Evolutionary conservation across 2,888 invertebrate genomes (phyloP), one percentile per base, ranked within the genome.

Genomic region (Platycheirus rosarum): DNA sequence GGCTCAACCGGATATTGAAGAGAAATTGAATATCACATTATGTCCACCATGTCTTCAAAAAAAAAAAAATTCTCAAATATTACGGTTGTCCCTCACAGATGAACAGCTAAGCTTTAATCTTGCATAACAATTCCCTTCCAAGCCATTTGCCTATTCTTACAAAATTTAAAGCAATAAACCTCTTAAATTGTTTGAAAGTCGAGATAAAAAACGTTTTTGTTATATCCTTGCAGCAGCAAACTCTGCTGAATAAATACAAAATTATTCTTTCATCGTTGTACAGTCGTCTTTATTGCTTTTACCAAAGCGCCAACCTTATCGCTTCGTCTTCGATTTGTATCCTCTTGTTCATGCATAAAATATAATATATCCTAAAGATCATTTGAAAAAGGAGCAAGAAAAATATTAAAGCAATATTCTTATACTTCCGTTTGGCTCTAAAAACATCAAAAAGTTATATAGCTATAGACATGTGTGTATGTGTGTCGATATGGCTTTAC

Each of bases 281-380:
- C 9, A 44, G 14, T 57, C 40, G 69, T 69, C 57, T 51, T 69
- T 57, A 69, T 73, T 55, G 63, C 42, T 14, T 53, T 18, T 20
- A 42, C 23, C 32, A 5, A 32, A 32, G n/a, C 49, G 42, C 42
- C 60, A 42, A 44, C 51, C 18, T 66, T 55, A 60, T 46, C 73
- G 37, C 16, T 14, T 13, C 68, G 29, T 29, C 63, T 63, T 74
- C 74, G 65, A 74, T 69, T 63, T 74, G 70, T 57, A 46, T 62
- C 29, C 42, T 65, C 65, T 65, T 46, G 48, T 62, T 73, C 79
- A 79, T 79, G 75, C 70, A 75, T 75, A 70, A 75, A 66, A 75
- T 75, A 80, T 80, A 23, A 35, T 13, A 62, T 70, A 75, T 80
- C 23, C 42, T 23, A 55, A 46, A 23, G 46, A 60, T 69, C 37